Base-by-base conservation (phyloP, 2,113 vertebrate genomes). In the Mesitornis unicolor region DNA sequence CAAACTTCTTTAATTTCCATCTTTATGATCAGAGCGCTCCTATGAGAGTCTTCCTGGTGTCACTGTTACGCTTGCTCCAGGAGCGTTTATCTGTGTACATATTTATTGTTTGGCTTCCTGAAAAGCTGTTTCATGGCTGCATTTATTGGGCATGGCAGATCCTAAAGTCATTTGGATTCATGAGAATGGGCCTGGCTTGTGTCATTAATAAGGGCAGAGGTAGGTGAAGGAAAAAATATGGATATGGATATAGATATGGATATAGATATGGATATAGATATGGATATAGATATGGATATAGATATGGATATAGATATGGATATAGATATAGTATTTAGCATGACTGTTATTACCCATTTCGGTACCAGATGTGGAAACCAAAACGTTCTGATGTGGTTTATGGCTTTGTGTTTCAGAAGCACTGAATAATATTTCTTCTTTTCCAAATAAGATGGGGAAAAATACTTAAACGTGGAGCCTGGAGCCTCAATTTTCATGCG, bases 1-100 rank as follows among this genome's bases (percentile, higher is more conserved):
- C 93, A 93, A 81, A 91, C 64, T 85, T 54, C 71, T 94, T 90
- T 93, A 83, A 90, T 97, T 97, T 96, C 59, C 59, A 51, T 77
- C 94, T 96, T 83, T 74, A 83, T 95, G 84, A 94, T 91, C 84
- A 82, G 89, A 96, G 75, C 53, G 67, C n/a, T 96, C 70, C 60
- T 78, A 15, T 77, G 90, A 91, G 85, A 92, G 68, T 82, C 78
- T 63, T 95, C 80, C 78, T 84, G 83, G 89, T 93, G 73, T 50
- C 79, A 76, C 69, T 43, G 2, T 97, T 89, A 87, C 16, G 45
- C 56, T 94, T 95, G 54, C 75, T 71, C 69, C 69, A 29, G 42
- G 95, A 86, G 50, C 56, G 43, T 86, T 92, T 96, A 76, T 76
- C 74, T 92, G 68, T 74, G 63, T 86, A 80, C 84, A 74, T 93